These are phyloP conservation scores for Coenobita brevimanus DNA, from an alignment of 1,140 invertebrate genomes.

Conservation along the genomic window DNA sequence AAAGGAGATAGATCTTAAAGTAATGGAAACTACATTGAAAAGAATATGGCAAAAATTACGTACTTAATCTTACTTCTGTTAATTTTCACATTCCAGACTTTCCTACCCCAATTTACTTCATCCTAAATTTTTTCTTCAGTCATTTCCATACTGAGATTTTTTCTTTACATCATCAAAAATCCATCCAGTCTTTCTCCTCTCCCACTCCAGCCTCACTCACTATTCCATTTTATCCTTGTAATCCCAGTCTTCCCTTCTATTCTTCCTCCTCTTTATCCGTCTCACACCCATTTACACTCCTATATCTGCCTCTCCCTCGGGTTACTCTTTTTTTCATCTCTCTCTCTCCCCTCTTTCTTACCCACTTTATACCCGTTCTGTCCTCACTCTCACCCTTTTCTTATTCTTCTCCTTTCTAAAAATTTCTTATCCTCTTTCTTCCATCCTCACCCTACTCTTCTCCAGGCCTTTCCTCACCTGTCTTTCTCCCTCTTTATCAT, in stretches of 20 bases:
- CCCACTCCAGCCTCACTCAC: not conserved
- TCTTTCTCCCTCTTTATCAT: not conserved
- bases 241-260: not conserved
- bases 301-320: not conserved
- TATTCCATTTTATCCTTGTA: not conserved
- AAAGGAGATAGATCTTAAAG: no score
- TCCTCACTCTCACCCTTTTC: not conserved
- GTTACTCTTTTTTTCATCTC: not conserved
- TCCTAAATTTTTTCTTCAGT: not conserved
- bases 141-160: not conserved
- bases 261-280: not conserved
- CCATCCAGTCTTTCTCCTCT: not conserved
- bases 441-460: not conserved
- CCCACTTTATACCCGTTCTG: not conserved
- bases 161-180: not conserved
- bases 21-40: no score
- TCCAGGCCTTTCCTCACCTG: not conserved
- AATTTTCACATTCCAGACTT: no score
- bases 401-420: not conserved
- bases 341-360: not conserved
- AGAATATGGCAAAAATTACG: no score
- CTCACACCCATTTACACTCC: slow-evolving; percentile 9
- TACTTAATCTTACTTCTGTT: no score
- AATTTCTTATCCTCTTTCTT: not conserved
- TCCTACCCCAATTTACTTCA: no score